Percentiles rank a stretch among this genome's conserved stretches.
phyloP scores from a whole-genome alignment of 1,140 invertebrate species.

The Aphaenogaster floridana region DNA sequence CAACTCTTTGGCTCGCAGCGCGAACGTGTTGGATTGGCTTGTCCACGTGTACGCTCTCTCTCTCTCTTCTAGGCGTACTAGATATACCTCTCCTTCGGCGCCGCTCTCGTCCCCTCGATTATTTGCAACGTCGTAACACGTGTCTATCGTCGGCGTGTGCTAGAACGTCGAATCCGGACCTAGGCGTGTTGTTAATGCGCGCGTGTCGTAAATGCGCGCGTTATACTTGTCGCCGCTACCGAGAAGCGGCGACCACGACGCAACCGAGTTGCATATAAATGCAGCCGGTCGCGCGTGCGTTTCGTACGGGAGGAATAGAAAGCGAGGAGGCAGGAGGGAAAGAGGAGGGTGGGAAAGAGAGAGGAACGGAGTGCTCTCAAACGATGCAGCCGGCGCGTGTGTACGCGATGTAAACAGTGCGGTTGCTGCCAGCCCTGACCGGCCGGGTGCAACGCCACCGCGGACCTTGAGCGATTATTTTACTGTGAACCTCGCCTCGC shows the following conservation, averaged over 20 bases:
- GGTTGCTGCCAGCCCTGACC: constrained; percentile 82
- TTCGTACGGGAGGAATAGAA: constrained; percentile 42
- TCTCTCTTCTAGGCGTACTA: neutral
- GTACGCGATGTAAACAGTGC: constrained; percentile 81
- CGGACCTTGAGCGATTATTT: constrained; percentile 87
- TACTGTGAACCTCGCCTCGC: constrained; percentile 80
- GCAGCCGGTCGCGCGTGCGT: constrained; percentile 24
- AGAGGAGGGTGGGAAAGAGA: constrained; percentile 2
- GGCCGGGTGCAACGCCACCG: constrained; percentile 84
- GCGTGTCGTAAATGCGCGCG: constrained; percentile 35
- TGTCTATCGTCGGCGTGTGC: constrained; percentile 10
- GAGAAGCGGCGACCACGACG: constrained; percentile 33
- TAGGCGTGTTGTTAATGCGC: neutral
- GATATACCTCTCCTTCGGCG: neutral
- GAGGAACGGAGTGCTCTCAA: constrained; percentile 40
- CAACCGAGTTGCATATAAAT: constrained; percentile 54
- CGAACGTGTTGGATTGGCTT: no score
- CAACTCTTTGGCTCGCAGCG: constrained; percentile 9
- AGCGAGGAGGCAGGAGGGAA: neutral
- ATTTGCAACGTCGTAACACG: constrained; percentile 43
- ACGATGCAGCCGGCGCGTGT: constrained; percentile 67
- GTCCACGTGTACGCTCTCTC: constrained; percentile 15
- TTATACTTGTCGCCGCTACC: constrained; percentile 57
- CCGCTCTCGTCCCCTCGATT: constrained; percentile 20
- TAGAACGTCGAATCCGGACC: neutral